A percentile compares a stretch with the other conserved stretches of the same genome.
Evolutionary conservation across 2,797 vertebrate genomes (phyloP).

Genomic region (Enteromius radiatus): DNA sequence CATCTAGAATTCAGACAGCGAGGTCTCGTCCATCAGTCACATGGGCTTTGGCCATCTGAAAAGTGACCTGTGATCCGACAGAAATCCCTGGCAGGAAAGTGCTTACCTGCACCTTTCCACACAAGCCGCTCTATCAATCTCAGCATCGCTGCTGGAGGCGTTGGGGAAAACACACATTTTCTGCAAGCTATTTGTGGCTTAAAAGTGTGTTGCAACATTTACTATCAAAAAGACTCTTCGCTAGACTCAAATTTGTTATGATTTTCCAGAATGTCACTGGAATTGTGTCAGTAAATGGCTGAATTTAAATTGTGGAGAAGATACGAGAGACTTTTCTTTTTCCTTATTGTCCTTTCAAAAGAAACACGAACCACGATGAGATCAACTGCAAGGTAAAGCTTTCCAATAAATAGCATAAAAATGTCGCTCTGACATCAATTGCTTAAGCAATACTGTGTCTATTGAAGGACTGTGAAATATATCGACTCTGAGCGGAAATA

Average conservation of each 20-base stretch:
- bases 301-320: background rate
- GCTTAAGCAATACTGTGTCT: slow-evolving; percentile 31
- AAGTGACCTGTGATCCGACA: slow-evolving; percentile 62
- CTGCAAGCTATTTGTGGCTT: slow-evolving; percentile 10
- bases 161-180: slow-evolving; percentile 35
- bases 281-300: background rate
- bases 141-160: slow-evolving; percentile 44
- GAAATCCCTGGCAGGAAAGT: slow-evolving; percentile 65
- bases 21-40: slow-evolving; percentile 64
- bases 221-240: background rate
- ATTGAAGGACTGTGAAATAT: slow-evolving; percentile 41
- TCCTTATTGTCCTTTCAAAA: background rate
- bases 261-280: slow-evolving; percentile 2
- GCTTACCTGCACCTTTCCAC: slow-evolving; percentile 64
- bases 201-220: slow-evolving; percentile 1
- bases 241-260: background rate
- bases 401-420: slow-evolving; percentile 20
- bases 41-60: slow-evolving; percentile 61
- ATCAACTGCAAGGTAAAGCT: background rate
- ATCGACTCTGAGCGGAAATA: slow-evolving; percentile 23
- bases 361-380: background rate
- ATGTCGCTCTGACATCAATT: slow-evolving; percentile 10
- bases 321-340: background rate
- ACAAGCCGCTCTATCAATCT: slow-evolving; percentile 61
- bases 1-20: slow-evolving; percentile 63